phyloP scores from a whole-genome alignment of 2,888 invertebrate genomes.

The Spatulosminthurus flaviceps region DNA sequence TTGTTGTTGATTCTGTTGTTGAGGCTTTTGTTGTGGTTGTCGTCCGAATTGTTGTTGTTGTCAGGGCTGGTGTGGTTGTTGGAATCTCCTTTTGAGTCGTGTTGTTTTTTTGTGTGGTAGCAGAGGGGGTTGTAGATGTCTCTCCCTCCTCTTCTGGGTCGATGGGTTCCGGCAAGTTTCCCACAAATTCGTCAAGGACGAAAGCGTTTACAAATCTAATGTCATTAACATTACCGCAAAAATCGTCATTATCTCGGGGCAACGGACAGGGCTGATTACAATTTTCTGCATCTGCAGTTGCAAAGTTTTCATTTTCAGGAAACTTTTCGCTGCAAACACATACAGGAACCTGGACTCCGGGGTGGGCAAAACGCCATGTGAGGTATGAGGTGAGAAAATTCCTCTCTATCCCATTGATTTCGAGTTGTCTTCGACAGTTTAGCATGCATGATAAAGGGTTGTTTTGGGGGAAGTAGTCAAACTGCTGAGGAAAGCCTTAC shows the following conservation, averaged over 20 bases:
- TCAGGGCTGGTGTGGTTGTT: slow-evolving; percentile 26
- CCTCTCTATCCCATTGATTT: neutral
- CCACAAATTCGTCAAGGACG: neutral
- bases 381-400: neutral
- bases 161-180: neutral
- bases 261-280: neutral
- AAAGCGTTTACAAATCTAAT: neutral
- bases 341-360: neutral
- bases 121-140: neutral
- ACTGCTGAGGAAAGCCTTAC: neutral
- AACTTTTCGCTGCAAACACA: neutral
- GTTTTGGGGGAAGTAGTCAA: slow-evolving; percentile 56
- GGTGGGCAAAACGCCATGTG: neutral
- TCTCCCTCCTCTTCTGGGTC: no score
- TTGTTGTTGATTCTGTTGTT: neutral
- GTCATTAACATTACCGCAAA: neutral
- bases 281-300: neutral
- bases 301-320: neutral
- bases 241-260: neutral
- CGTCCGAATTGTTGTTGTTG: neutral
- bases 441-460: slow-evolving; percentile 45
- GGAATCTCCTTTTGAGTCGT: neutral
- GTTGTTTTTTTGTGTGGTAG: neutral
- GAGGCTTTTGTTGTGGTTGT: neutral
- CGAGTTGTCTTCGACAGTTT: slow-evolving; percentile 41